phyloP scores from a whole-genome alignment of 2,797 vertebrate species.

The Hipposideros larvatus region DNA sequence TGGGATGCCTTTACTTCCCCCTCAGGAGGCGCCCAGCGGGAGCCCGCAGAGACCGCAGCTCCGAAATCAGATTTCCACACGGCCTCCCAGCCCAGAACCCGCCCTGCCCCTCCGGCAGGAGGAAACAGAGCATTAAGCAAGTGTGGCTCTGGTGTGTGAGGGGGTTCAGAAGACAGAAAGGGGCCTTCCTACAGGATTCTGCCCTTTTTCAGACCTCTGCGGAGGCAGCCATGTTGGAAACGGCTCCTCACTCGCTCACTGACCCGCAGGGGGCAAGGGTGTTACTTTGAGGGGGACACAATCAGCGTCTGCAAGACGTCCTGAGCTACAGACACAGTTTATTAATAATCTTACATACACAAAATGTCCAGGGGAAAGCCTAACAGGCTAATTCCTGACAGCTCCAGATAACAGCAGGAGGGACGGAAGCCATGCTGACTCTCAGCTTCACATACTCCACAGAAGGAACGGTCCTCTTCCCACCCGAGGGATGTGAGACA shows the following conservation, averaged over 20 bases:
- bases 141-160: slow-evolving; percentile 47
- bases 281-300: slow-evolving; percentile 67
- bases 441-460: slow-evolving; percentile 78
- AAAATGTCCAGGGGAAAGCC: slow-evolving; percentile 87
- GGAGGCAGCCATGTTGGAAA: slow-evolving; percentile 60
- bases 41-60: slow-evolving; percentile 62
- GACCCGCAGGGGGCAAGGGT: slow-evolving; percentile 62
- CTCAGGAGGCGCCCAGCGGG: slow-evolving; percentile 74
- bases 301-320: slow-evolving; percentile 81
- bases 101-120: slow-evolving; percentile 54
- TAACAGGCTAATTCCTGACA: slow-evolving; percentile 88
- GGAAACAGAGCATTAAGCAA: slow-evolving; percentile 74
- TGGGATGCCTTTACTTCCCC: slow-evolving; percentile 76
- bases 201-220: slow-evolving; percentile 39
- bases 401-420: slow-evolving; percentile 86
- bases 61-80: slow-evolving; percentile 81
- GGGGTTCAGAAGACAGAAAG: slow-evolving; percentile 61
- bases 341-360: slow-evolving; percentile 89
- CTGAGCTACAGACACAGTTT: slow-evolving; percentile 85
- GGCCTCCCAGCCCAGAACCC: slow-evolving; percentile 55
- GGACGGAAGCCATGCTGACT: slow-evolving; percentile 73
- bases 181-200: slow-evolving; percentile 47
- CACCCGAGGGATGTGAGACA: slow-evolving; percentile 83
- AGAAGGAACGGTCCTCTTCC: slow-evolving; percentile 69
- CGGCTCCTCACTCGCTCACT: slow-evolving; percentile 59